Evolutionary conservation across 1,140 invertebrate species (phyloP), one percentile per base, ranked within the genome.

Genomic region (Drosophila sechellia): DNA sequence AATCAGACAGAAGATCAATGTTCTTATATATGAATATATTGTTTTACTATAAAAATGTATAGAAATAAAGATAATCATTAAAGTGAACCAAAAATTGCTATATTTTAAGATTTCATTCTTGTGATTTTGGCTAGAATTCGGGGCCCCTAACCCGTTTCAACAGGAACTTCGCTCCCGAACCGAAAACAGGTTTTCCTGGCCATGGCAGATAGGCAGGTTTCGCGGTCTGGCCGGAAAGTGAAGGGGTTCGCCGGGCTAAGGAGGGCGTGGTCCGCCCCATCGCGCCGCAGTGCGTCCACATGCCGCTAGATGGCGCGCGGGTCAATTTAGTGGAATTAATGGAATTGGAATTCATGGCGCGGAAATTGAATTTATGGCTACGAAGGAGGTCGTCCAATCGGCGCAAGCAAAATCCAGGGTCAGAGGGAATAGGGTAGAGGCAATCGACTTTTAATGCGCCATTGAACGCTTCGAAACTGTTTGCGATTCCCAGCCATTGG

Each of bases 251-350:
- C 22, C 4, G 20, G 34, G 34, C 12, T 12, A 13, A 20, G 20
- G 22, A 2, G 31, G n/a, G 20, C 46, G 53, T 52, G 70, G 61
- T 25, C 42, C 48, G 59, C 54, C 57, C 59, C 63, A 72, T 60
- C 60, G 65, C 70, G 55, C 63, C 49, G 39, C 77, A 65, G 79
- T 87, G 71, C 79, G 77, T 59, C 79, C 86, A 55, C 71, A 86
- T 72, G 72, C 79, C 90, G 90, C 85, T 92, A 91, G 90, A 92
- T 92, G 90, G 87, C 86, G 90, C 74, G 71, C 71, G 58, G 90
- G 76, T 91, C 85, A 92, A 92, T 92, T 81, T 84, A 90, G 90
- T 90, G 90, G 90, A 92, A 92, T 86, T 92, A 92, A 92, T 92
- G 90, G 87, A 90, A 90, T 86, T 78, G 90, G 79, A 90, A 89